phyloP scores from a whole-genome alignment of 1,140 invertebrate species.

The Ectropis grisescens region DNA sequence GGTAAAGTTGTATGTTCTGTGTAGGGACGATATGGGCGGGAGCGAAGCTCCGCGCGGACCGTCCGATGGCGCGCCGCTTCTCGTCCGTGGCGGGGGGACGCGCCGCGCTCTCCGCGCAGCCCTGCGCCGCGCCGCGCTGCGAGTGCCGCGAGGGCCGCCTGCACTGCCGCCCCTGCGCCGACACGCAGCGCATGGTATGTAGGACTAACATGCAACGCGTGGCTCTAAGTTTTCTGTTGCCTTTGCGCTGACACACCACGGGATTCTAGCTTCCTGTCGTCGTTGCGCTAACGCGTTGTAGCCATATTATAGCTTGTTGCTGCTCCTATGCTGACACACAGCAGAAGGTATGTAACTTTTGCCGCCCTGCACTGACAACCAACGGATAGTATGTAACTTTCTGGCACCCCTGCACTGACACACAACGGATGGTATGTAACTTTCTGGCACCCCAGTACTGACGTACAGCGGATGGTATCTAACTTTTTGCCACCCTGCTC shows the following conservation, averaged over 20 bases:
- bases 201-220: neutral
- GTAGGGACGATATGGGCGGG: conserved; percentile 58
- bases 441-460: no score
- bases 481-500: no score
- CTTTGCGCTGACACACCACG: no score
- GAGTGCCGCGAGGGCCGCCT: conserved; percentile 46
- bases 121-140: conserved; percentile 39
- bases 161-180: conserved; percentile 39
- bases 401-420: conserved; percentile 37
- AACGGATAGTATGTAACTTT: conserved; percentile 28
- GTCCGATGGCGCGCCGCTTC: conserved; percentile 42
- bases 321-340: no score
- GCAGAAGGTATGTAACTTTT: no score
- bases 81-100: conserved; percentile 39
- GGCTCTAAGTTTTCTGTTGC: no score
- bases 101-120: conserved; percentile 17
- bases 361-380: conserved; percentile 48
- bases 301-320: no score
- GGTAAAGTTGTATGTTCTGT: no score
- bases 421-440: conserved; percentile 21
- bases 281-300: no score
- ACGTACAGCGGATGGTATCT: neutral
- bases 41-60: conserved; percentile 39
- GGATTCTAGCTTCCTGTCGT: no score
- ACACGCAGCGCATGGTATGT: conserved; percentile 20